Evolutionary conservation across 1,140 invertebrate genomes (phyloP).

Genomic region (Druon quercuslanigerum): DNA sequence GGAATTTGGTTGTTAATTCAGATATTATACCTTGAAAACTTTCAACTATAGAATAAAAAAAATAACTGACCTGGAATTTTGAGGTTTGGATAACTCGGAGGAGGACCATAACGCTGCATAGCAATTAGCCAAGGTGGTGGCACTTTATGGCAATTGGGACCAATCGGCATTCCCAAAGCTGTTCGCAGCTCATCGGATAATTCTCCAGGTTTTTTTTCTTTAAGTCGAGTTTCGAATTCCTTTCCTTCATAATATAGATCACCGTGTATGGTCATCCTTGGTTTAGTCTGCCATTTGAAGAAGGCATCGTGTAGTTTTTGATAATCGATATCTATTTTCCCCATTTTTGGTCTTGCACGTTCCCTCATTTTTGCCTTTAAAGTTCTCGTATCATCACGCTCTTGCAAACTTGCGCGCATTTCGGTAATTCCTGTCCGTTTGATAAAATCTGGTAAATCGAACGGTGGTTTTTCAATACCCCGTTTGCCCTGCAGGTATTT

Average conservation of each 20-base stretch:
- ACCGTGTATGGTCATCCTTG: constrained; percentile 98
- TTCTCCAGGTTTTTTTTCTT: constrained; percentile 99
- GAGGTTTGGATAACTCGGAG: constrained; percentile 98
- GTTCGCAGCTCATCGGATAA: constrained; percentile 96
- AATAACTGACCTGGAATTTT: constrained; percentile 86
- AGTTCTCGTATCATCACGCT: constrained; percentile 97
- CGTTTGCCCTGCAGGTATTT: constrained; percentile 98
- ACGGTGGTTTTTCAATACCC: constrained; percentile 99
- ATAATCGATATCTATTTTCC: constrained; percentile 99
- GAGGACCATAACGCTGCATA: constrained; percentile 99
- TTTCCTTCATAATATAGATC: constrained; percentile 99
- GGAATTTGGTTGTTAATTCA: too few species aligned
- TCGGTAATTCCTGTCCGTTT: constrained; percentile 99
- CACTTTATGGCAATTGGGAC: constrained; percentile 89
- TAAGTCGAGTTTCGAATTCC: constrained; percentile 98
- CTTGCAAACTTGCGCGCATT: constrained; percentile 98
- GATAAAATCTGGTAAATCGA: constrained; percentile 99
- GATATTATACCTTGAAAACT: too few species aligned
- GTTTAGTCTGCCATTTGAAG: constrained; percentile 99
- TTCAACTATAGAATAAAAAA: neutral
- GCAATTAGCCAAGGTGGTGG: constrained; percentile 99
- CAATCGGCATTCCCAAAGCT: constrained; percentile 98
- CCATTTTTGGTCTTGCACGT: constrained; percentile 96
- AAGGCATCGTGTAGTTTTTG: constrained; percentile 99
- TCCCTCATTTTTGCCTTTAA: constrained; percentile 99